Conservation (phyloP, 2,113 vertebrate genomes). For the Cisticola juncidis region DNA sequence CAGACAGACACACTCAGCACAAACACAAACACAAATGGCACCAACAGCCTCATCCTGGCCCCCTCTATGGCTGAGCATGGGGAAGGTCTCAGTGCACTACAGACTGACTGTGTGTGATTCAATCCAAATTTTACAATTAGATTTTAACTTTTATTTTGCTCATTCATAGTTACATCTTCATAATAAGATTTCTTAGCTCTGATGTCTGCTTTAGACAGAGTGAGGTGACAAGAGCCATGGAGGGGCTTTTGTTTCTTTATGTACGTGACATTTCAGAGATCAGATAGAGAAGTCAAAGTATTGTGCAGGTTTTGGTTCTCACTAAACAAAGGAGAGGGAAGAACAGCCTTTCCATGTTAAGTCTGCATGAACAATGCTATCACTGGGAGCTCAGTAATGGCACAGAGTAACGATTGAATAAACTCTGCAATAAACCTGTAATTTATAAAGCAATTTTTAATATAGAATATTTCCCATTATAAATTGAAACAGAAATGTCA, state of each 20-base stretch:
- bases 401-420: not conserved
- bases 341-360: not conserved
- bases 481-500: not conserved
- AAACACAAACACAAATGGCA: not conserved
- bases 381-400: not conserved
- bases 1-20: not conserved
- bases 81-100: not conserved
- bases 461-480: not conserved
- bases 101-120: not conserved
- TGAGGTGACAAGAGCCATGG: not conserved
- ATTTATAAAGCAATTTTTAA: not conserved
- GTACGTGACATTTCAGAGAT: not conserved
- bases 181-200: not conserved
- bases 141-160: not conserved
- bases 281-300: not conserved
- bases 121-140: not conserved
- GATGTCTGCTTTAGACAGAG: not conserved
- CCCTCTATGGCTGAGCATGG: not conserved
- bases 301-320: not conserved
- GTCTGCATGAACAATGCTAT: not conserved
- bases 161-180: not conserved
- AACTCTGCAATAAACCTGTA: not conserved
- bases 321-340: not conserved
- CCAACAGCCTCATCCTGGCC: not conserved
- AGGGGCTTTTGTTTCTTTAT: not conserved